A percentile compares a stretch with the other conserved stretches of the same genome.
phyloP scores from a whole-genome alignment of 1,140 invertebrate species.

The Gyrodactylus bullatarudis region DNA sequence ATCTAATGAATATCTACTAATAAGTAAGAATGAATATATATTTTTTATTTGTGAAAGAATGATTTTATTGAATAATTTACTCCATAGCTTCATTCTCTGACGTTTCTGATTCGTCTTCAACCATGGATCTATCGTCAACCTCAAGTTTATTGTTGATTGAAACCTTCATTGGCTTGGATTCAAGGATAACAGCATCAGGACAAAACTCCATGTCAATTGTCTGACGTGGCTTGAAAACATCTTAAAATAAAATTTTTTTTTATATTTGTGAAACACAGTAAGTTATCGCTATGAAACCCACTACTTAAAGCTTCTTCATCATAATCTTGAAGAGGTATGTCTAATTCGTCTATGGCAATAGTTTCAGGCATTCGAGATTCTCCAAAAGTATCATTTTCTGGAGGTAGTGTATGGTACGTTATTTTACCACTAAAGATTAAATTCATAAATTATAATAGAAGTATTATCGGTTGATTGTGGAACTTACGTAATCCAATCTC shows the following conservation, averaged over 20 bases:
- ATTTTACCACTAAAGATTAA: background rate
- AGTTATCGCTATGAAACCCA: background rate
- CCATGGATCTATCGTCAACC: background rate
- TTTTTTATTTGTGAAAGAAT: background rate
- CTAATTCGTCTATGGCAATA: background rate
- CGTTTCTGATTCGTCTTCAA: background rate
- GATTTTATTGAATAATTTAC: background rate
- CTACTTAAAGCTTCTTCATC: background rate
- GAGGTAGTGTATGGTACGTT: background rate
- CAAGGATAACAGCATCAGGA: background rate
- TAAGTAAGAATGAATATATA: too few relatives aligned
- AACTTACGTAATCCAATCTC: constrained; percentile 1
- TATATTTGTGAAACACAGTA: too few relatives aligned
- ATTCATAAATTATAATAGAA: background rate
- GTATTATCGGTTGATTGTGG: background rate
- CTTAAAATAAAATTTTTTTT: too few relatives aligned
- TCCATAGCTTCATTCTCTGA: background rate
- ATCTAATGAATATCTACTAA: too few relatives aligned
- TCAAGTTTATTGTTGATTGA: background rate
- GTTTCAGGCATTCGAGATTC: background rate
- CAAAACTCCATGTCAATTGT: background rate
- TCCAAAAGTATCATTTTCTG: background rate
- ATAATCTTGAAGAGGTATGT: background rate
- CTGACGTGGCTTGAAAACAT: too few relatives aligned
- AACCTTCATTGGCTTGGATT: background rate